These are phyloP conservation scores for Cygnus olor DNA, from an alignment of 2,797 vertebrate species.

Conservation along the genomic window DNA sequence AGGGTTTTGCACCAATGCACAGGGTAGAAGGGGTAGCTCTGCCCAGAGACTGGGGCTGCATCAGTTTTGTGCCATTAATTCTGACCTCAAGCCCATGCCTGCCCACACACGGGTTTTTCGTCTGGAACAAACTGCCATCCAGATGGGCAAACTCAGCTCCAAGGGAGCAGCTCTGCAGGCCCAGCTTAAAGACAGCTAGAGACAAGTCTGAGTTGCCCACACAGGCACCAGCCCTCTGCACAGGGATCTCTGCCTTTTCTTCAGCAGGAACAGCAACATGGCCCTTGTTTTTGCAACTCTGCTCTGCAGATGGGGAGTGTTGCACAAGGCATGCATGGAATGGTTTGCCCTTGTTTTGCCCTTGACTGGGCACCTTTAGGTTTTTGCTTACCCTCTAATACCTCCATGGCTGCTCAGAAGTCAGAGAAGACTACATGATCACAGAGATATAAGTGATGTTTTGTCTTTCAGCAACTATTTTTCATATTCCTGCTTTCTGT, in stretches of 20 bases:
- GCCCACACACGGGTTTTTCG: background rate
- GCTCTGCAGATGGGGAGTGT: rapidly evolving
- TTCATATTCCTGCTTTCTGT: background rate
- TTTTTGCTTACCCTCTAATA: background rate
- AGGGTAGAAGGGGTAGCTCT: background rate
- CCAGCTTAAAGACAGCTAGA: background rate
- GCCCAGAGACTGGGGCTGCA: background rate
- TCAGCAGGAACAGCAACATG: background rate
- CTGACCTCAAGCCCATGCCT: background rate
- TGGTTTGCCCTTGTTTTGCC: background rate
- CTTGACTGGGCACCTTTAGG: background rate
- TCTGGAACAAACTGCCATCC: background rate
- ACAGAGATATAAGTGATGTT: background rate
- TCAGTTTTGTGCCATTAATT: background rate
- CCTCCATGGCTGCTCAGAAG: background rate
- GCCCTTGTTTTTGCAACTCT: background rate
- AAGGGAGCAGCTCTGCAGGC: background rate
- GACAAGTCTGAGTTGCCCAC: rapidly evolving
- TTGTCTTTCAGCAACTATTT: background rate
- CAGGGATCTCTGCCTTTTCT: background rate
- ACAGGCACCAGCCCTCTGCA: background rate
- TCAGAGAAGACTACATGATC: background rate
- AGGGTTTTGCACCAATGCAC: background rate
- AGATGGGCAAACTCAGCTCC: background rate
- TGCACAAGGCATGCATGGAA: background rate